A percentile compares a stretch with the other conserved stretches of the same genome.
These are phyloP conservation scores for Parthenolecanium corni DNA, from an alignment of 2,888 invertebrate genomes.

Conservation along the genomic window DNA sequence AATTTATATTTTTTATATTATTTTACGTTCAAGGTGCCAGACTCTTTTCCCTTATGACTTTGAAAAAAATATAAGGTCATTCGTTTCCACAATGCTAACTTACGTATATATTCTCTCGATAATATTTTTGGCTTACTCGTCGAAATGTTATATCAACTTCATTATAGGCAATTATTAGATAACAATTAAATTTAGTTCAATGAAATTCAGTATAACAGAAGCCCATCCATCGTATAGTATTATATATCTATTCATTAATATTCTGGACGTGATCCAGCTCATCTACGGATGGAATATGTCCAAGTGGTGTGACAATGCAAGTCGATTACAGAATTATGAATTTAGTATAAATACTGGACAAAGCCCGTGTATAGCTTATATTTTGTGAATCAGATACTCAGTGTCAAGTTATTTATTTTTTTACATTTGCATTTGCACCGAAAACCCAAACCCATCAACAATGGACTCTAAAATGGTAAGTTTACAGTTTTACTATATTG, in stretches of 20 bases:
- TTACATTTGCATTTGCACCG: not conserved
- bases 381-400: not conserved
- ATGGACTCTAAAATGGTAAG: conserved; percentile 23
- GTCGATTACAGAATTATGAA: no score
- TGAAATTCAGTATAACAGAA: not conserved
- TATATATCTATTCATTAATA: conserved; percentile 7
- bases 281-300: conserved; percentile 7
- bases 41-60: no score
- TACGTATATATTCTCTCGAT: no score
- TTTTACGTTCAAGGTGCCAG: no score
- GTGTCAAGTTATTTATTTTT: not conserved
- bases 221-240: no score
- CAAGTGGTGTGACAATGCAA: not conserved
- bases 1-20: no score
- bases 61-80: no score
- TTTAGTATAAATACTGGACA: not conserved
- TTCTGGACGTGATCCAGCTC: conserved; percentile 5
- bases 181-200: conserved; percentile 15
- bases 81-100: no score
- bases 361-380: no score
- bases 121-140: no score
- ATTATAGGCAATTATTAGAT: conserved; percentile 3
- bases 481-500: no score
- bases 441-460: not conserved
- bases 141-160: no score